Evolutionary conservation across 2,888 invertebrate species (phyloP).

Genomic region (Allygus modestus): DNA sequence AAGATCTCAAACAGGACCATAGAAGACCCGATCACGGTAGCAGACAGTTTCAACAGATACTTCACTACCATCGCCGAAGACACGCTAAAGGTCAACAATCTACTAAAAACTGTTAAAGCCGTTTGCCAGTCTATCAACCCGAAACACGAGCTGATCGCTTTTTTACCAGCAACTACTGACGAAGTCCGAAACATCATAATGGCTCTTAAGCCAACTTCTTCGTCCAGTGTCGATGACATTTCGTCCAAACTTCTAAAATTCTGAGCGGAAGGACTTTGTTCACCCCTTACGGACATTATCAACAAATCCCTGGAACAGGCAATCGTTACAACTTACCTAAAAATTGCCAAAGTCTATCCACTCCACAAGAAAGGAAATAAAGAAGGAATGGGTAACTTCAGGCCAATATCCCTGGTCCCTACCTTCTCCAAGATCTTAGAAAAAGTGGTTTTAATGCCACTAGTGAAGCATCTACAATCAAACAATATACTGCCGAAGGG

Average conservation of each 20-base stretch:
- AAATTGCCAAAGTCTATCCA: constrained; percentile 11
- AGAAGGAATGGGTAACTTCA: neutral
- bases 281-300: constrained; percentile 5
- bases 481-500: constrained; percentile 14
- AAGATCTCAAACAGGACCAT: neutral
- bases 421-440: constrained; percentile 6
- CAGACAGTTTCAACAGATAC: constrained; percentile 10
- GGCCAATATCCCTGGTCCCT: constrained; percentile 11
- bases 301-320: neutral
- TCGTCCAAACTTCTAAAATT: constrained; percentile 14
- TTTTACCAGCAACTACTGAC: neutral
- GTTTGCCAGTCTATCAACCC: neutral
- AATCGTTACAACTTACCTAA: neutral
- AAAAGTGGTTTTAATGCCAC: neutral
- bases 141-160: neutral
- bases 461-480: neutral
- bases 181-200: constrained; percentile 7
- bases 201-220: constrained; percentile 1
- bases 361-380: constrained; percentile 18
- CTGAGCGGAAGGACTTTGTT: constrained; percentile 3
- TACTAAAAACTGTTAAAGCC: neutral
- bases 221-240: constrained; percentile 11
- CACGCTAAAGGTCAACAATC: neutral
- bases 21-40: neutral
- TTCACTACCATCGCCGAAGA: constrained; percentile 7